Evolutionary conservation across 2,888 invertebrate species (phyloP).

Genomic region (Polydrusus cervinus): DNA sequence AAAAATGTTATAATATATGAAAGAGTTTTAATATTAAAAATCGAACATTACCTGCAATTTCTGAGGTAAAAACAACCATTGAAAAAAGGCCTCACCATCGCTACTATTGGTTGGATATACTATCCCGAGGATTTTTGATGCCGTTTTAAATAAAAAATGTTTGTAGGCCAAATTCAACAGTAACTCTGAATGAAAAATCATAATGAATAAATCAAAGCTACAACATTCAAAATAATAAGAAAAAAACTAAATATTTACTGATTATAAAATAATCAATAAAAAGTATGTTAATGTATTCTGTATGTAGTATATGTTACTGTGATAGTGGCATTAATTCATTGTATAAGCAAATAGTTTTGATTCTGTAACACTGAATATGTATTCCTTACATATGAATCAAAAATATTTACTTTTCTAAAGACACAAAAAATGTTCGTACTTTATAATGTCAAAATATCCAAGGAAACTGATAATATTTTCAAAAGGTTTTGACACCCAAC

Average conservation of each 20-base stretch:
- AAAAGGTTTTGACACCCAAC: too few species aligned
- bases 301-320: constrained; percentile 69
- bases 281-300: constrained; percentile 69
- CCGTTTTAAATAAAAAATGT: constrained; percentile 52
- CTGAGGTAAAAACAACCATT: not conserved
- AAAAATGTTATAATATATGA: too few species aligned
- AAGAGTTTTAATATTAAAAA: too few species aligned
- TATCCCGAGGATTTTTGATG: constrained; percentile 30
- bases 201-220: constrained; percentile 69
- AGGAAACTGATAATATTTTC: too few species aligned
- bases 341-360: constrained; percentile 38
- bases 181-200: constrained; percentile 67
- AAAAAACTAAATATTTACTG: constrained; percentile 67
- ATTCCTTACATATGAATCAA: constrained; percentile 35
- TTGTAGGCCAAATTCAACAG: constrained; percentile 67
- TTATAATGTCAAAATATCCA: too few species aligned
- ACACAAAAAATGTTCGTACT: not conserved
- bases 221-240: constrained; percentile 69
- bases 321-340: constrained; percentile 64
- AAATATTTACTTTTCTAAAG: constrained; percentile 35
- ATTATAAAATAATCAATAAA: constrained; percentile 66
- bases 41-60: not conserved
- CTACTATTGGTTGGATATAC: constrained; percentile 51
- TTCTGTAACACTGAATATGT: not conserved
- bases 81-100: constrained; percentile 11